A percentile compares a stretch with the other conserved stretches of the same genome.
phyloP scores from a whole-genome alignment of 2,113 vertebrate genomes.

The Telmatochromis bifrenatus region DNA sequence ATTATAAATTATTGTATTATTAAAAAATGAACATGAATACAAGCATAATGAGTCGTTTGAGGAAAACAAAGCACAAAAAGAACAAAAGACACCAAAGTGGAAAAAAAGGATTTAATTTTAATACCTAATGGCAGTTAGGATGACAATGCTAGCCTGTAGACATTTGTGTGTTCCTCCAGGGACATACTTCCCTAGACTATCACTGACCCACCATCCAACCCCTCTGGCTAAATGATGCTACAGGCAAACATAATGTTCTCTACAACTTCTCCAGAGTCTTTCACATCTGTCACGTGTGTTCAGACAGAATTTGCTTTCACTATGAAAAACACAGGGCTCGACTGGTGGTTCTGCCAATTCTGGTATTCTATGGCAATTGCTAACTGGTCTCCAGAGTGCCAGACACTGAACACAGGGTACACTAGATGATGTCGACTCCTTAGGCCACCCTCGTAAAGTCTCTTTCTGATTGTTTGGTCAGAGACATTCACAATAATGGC shows the following conservation, averaged over 20 bases:
- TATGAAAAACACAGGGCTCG: not conserved
- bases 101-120: not conserved
- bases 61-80: not conserved
- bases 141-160: not conserved
- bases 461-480: not conserved
- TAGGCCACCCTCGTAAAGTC: not conserved
- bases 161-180: not conserved
- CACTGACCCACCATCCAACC: not conserved
- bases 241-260: not conserved
- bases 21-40: not conserved
- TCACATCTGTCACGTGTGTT: not conserved
- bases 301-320: not conserved
- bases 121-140: not conserved
- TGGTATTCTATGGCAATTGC: not conserved
- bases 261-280: not conserved
- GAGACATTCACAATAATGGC: not conserved
- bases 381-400: not conserved
- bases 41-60: not conserved
- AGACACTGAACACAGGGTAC: not conserved
- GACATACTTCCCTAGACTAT: not conserved
- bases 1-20: not conserved
- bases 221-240: not conserved
- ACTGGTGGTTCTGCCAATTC: not conserved
- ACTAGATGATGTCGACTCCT: not conserved
- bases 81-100: not conserved